Base-by-base conservation (phyloP, 1,140 invertebrate species). In the Pseudachorutes palmiensis region DNA sequence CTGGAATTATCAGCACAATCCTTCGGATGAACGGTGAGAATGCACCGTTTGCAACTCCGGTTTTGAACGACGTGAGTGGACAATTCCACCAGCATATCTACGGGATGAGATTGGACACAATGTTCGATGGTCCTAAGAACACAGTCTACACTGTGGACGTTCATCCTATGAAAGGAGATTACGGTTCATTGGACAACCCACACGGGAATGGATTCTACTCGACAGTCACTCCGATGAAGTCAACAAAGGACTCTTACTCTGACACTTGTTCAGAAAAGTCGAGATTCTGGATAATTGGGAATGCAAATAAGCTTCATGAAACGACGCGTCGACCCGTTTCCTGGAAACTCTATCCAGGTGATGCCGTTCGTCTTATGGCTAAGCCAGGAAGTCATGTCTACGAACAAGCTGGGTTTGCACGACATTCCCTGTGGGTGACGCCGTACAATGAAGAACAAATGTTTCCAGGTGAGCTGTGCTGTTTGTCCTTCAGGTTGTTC, bases 51-150 rank as follows among this genome's bases (percentile, higher is more conserved):
- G 51, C 51, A 19, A 19, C 51, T 19, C 9, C 51, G 5, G 51
- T 55, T 22, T 14, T 55, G 51, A 22, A 55, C 2, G 45, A 64
- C 36, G 51, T 68, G 22, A 57, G 29, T 64, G 66, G 26, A 3
- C 66, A 65, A 24, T 68, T 26, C 36, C 69, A 71, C 32, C 69
- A 71, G 41, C 69, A 71, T 24, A 68, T 71, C 24, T 71, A 67
- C 41, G 61, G 58, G 24, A 36, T 61, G 29, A n/a, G 69, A 2
- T 36, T 71, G 28, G 69, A 68, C 61, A 55, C 63, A 9, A 55
- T 68, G 48, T 58, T 65, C 30, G 66, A 65, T 58, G 62, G 69
- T 0, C 32, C 48, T 2, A 60, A 62, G 2, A 70, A 70, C 62
- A 64, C 65, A 5, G 69, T 58, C 1, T 30, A 33, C 14, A 64